phyloP scores from a whole-genome alignment of 1,140 invertebrate species.

The Drosophila oshimai region DNA sequence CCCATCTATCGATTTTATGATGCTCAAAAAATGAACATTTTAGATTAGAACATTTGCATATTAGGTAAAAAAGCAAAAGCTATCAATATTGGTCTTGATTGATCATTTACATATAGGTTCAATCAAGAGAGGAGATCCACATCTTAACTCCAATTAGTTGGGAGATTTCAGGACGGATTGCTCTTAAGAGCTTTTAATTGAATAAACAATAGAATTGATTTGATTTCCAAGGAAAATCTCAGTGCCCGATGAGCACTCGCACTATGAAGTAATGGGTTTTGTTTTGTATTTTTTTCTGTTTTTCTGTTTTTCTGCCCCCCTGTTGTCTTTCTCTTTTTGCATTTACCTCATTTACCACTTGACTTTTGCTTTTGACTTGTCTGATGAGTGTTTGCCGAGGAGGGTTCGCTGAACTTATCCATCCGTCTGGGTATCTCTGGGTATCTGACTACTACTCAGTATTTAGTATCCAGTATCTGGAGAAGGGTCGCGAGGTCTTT shows the following conservation, averaged over 20 bases:
- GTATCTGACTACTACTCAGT: too few relatives aligned
- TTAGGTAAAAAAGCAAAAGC: neutral
- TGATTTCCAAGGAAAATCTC: conserved; percentile 30
- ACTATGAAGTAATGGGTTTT: conserved; percentile 35
- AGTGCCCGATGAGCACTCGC: neutral
- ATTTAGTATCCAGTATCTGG: conserved; percentile 6
- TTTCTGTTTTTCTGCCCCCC: neutral
- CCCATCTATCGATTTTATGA: too few relatives aligned
- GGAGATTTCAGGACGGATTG: neutral
- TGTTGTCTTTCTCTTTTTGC: conserved; percentile 33
- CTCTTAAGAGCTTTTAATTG: conserved; percentile 14
- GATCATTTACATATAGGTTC: conserved; percentile 14
- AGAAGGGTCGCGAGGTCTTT: conserved; percentile 20
- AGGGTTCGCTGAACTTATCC: conserved; percentile 48
- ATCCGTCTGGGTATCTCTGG: neutral
- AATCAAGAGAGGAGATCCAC: conserved; percentile 3
- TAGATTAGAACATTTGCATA: neutral
- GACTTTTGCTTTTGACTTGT: conserved; percentile 52
- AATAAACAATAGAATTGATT: conserved; percentile 31
- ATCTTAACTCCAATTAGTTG: conserved; percentile 19
- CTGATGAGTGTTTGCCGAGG: conserved; percentile 12
- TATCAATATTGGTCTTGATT: neutral
- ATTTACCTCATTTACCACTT: conserved; percentile 57
- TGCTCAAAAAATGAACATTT: too few relatives aligned
- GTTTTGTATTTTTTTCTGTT: conserved; percentile 19